Percentiles rank a stretch among this genome's conserved stretches.
These are phyloP conservation scores for Drosophila oshimai DNA, from an alignment of 1,140 invertebrate species.

Conservation along the genomic window DNA sequence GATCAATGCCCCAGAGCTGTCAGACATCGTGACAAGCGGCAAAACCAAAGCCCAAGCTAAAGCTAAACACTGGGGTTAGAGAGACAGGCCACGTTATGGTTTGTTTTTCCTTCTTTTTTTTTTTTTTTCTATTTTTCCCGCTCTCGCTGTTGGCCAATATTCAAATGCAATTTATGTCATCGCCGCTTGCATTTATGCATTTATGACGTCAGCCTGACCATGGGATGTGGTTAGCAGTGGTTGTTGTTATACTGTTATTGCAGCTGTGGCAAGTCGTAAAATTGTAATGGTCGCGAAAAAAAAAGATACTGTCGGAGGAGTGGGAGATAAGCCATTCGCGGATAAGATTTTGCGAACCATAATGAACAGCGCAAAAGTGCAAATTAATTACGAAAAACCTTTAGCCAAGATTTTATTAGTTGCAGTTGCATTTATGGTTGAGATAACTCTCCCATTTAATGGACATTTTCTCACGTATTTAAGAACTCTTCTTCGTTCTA, in stretches of 20 bases:
- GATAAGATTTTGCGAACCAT: conserved; percentile 32
- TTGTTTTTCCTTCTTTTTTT: conserved; percentile 17
- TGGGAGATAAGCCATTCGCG: conserved; percentile 34
- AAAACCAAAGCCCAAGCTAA: conserved; percentile 20
- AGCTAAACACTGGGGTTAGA: neutral
- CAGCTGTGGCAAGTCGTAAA: conserved; percentile 49
- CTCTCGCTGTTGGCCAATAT: conserved; percentile 68
- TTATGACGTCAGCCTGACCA: conserved; percentile 73
- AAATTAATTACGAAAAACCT: conserved; percentile 41
- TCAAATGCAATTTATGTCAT: conserved; percentile 80
- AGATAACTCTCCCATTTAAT: conserved; percentile 8
- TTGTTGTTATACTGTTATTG: conserved; percentile 30
- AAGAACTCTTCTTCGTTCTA: neutral
- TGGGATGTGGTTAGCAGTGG: conserved; percentile 56
- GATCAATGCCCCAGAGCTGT: conserved; percentile 45
- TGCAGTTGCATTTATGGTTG: conserved; percentile 1
- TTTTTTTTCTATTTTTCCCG: neutral
- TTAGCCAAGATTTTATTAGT: neutral
- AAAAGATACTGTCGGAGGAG: conserved; percentile 13
- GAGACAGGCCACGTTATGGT: conserved; percentile 35
- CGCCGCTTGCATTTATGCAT: conserved; percentile 59
- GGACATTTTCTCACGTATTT: conserved; percentile 42
- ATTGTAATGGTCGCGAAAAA: conserved; percentile 33
- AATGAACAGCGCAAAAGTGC: conserved; percentile 36
- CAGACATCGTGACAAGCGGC: conserved; percentile 58